Percentiles rank a stretch among this genome's conserved stretches.
phyloP scores from a whole-genome alignment of 2,888 invertebrate genomes.

The Drosophila nr. medialis region DNA sequence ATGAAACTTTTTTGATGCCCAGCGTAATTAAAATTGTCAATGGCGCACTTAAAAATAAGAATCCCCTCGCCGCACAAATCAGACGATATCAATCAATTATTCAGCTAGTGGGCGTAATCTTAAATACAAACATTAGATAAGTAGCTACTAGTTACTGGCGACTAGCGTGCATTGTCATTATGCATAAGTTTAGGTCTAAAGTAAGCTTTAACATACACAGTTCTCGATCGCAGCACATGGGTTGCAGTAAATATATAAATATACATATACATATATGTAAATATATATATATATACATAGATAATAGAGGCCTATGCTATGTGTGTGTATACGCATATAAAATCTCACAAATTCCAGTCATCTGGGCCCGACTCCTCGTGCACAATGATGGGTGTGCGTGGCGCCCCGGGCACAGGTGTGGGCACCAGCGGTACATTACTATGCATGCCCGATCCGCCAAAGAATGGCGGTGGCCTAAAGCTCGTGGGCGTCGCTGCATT shows the following conservation, averaged over 20 bases:
- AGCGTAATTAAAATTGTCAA: conserved; percentile 17
- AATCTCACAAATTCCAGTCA: conserved; percentile 81
- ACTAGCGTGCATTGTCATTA: conserved; percentile 53
- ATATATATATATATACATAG: conserved; percentile 31
- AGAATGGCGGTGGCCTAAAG: conserved; percentile 65
- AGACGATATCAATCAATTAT: conserved; percentile 21
- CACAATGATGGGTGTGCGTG: conserved; percentile 57
- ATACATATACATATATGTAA: conserved; percentile 33
- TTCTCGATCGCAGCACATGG: conserved; percentile 50
- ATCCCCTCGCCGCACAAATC: conserved; percentile 5
- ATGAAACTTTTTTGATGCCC: conserved; percentile 14
- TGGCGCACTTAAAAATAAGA: conserved; percentile 5
- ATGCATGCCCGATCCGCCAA: conserved; percentile 53
- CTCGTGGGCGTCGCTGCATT: conserved; percentile 54
- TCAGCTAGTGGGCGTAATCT: conserved; percentile 20
- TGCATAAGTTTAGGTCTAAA: conserved; percentile 40
- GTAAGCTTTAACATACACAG: conserved; percentile 53
- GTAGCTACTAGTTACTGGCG: conserved; percentile 50
- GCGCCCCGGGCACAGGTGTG: conserved; percentile 69
- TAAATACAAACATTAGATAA: conserved; percentile 41
- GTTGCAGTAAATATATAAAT: conserved; percentile 20
- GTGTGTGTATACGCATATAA: conserved; percentile 33
- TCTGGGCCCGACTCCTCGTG: conserved; percentile 73
- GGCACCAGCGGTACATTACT: conserved; percentile 66
- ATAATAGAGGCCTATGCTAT: conserved; percentile 39